These are phyloP conservation scores for Prosopocoilus inquinatus DNA, from an alignment of 2,888 invertebrate species.

Conservation along the genomic window DNA sequence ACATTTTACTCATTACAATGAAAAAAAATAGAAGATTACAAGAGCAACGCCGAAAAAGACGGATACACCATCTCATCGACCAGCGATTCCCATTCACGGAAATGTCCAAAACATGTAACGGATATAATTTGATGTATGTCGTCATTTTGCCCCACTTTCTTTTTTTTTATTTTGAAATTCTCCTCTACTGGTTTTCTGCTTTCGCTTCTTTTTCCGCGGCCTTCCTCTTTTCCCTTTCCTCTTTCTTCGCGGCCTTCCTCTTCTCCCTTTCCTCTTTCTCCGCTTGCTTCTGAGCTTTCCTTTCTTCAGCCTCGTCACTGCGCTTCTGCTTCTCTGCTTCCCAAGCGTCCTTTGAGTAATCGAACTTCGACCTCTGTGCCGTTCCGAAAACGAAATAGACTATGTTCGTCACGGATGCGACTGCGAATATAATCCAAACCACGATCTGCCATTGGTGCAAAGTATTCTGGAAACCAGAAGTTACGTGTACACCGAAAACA, in stretches of 20 bases:
- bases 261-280: background rate
- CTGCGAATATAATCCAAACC: constrained; percentile 75
- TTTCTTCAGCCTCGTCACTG: constrained; percentile 9
- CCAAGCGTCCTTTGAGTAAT: constrained; percentile 13
- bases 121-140: too few species aligned
- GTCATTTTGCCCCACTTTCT: too few species aligned
- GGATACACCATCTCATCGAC: too few species aligned
- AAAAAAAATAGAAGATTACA: too few species aligned
- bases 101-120: too few species aligned
- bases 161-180: too few species aligned
- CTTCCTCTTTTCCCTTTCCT: background rate
- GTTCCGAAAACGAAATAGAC: constrained; percentile 70
- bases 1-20: too few species aligned
- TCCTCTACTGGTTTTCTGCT: background rate
- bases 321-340: background rate
- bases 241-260: background rate
- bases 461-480: constrained; percentile 55
- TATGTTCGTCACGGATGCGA: constrained; percentile 66
- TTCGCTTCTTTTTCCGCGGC: background rate
- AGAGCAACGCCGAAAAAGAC: too few species aligned
- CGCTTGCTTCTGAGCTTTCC: constrained; percentile 2
- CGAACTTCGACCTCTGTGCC: constrained; percentile 54
- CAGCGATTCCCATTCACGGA: too few species aligned
- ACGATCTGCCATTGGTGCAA: constrained; percentile 72
- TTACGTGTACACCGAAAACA: background rate